Evolutionary conservation across 2,113 vertebrate species (phyloP).

Genomic region (Misgurnus anguillicaudatus): DNA sequence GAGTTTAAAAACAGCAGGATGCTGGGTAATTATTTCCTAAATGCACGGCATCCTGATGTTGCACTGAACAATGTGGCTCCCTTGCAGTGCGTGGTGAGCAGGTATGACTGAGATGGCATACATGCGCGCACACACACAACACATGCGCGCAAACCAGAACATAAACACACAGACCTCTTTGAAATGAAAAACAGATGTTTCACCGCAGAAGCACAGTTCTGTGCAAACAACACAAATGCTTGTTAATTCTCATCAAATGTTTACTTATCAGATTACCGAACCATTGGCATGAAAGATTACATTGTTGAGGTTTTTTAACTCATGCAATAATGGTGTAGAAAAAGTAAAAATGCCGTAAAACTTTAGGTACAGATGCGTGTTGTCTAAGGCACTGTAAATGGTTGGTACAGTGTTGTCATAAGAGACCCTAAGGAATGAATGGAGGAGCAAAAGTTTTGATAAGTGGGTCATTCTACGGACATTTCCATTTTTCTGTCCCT

Average conservation of each 20-base stretch:
- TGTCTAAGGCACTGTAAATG: conserved; percentile 27
- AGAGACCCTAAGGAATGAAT: too few species aligned
- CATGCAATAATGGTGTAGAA: neutral
- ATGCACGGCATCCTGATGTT: conserved; percentile 74
- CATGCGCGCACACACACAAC: conserved; percentile 19
- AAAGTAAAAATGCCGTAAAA: neutral
- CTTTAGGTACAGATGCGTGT: neutral
- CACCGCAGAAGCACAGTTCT: conserved; percentile 39
- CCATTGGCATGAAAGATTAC: conserved; percentile 31
- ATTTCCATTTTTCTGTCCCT: too few species aligned
- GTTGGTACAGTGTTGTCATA: conserved; percentile 51
- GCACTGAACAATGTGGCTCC: conserved; percentile 73
- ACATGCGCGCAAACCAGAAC: neutral
- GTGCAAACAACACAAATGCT: conserved; percentile 29
- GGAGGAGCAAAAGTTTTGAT: too few species aligned
- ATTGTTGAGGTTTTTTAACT: conserved; percentile 27
- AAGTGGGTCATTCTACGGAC: too few species aligned
- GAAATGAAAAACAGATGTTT: conserved; percentile 22
- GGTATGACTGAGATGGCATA: conserved; percentile 69
- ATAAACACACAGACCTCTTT: conserved; percentile 8
- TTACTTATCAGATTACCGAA: conserved; percentile 45
- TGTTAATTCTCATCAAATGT: conserved; percentile 43
- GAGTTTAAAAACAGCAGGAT: conserved; percentile 80
- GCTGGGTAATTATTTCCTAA: conserved; percentile 83
- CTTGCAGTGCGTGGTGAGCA: conserved; percentile 66